These are phyloP conservation scores for Glaucopsyche alexis DNA, from an alignment of 2,888 invertebrate species.

Conservation along the genomic window DNA sequence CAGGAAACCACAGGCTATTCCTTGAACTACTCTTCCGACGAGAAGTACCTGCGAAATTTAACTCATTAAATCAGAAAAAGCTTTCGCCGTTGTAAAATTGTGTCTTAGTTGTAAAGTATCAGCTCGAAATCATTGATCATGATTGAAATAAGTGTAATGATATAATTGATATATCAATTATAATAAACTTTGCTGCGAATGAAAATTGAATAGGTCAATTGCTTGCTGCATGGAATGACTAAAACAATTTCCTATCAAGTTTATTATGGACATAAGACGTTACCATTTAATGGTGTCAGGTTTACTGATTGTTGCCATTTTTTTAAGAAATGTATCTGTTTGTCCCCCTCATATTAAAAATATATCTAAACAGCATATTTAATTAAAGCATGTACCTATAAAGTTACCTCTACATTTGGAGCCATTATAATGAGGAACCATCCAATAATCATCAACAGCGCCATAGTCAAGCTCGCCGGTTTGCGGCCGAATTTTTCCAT, in stretches of 20 bases:
- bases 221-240: background rate
- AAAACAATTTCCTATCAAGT: background rate
- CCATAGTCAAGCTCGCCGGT: constrained; percentile 63
- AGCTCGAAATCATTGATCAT: background rate
- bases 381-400: background rate
- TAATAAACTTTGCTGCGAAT: background rate
- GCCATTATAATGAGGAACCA: constrained; percentile 71
- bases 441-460: constrained; percentile 63
- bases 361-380: no score
- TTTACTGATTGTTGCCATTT: background rate
- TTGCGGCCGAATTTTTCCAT: constrained; percentile 79
- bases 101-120: background rate
- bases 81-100: background rate
- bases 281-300: background rate
- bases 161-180: constrained; percentile 9
- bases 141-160: background rate
- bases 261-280: background rate
- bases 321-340: background rate
- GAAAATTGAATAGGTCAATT: background rate
- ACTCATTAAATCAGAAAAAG: background rate
- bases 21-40: constrained; percentile 57
- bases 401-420: constrained; percentile 47
- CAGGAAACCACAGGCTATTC: constrained; percentile 74
- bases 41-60: constrained; percentile 48
- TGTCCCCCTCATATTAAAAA: background rate